phyloP scores from a whole-genome alignment of 2,797 vertebrate species.

The Glossophaga mutica region DNA sequence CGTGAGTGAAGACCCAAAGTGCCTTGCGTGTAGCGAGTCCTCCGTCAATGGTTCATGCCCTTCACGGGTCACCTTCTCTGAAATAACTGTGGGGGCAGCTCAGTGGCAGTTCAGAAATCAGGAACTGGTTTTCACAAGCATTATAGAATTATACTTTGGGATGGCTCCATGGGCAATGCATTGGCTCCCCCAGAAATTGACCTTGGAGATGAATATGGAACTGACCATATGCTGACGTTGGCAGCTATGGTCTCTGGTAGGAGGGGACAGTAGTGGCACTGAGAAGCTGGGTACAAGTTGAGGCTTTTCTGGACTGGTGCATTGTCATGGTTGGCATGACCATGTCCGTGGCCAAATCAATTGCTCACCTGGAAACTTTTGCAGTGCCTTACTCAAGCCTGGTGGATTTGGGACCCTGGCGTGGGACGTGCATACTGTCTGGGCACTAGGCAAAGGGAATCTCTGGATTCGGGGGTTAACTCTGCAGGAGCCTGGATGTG shows the following conservation, averaged over 20 bases:
- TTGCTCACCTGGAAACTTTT: neutral
- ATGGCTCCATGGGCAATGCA: neutral
- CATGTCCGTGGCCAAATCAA: too few species aligned
- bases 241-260: neutral
- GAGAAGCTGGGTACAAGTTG: neutral
- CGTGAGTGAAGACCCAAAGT: neutral
- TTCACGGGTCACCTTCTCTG: neutral
- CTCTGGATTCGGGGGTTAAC: neutral
- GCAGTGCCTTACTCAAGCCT: neutral
- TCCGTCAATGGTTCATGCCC: neutral
- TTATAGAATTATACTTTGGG: neutral
- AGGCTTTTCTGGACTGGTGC: neutral
- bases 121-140: neutral
- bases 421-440: neutral
- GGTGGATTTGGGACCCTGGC: neutral
- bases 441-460: neutral
- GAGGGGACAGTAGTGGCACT: neutral
- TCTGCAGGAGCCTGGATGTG: neutral
- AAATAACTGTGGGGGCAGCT: neutral
- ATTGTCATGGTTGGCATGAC: too few species aligned
- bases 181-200: neutral
- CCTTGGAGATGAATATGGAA: neutral
- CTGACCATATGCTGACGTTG: fast-evolving
- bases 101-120: neutral
- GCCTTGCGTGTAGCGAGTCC: too few species aligned